Conservation (phyloP, 2,888 invertebrate species). For the Rugalucina vietnamica region DNA sequence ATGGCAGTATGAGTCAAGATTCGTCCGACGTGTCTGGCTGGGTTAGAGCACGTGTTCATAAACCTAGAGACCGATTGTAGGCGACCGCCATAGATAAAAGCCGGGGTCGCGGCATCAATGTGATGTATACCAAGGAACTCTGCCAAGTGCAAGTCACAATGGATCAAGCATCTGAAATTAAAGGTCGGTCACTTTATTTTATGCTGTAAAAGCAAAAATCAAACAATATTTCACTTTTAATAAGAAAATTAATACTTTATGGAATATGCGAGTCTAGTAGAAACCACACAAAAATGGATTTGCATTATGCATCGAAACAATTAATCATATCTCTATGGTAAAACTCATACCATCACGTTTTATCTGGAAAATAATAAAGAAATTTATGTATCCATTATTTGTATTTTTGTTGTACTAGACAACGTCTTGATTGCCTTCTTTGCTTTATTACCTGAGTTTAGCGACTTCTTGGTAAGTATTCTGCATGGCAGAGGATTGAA, state of each 20-base stretch:
- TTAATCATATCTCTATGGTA: neutral
- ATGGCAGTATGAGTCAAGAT: conserved; percentile 57
- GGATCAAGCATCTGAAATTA: conserved; percentile 64
- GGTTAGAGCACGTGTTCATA: conserved; percentile 20
- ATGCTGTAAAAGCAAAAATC: too few relatives aligned
- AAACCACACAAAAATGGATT: too few relatives aligned
- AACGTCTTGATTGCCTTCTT: too few relatives aligned
- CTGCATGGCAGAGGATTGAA: conserved; percentile 60
- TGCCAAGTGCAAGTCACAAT: conserved; percentile 61
- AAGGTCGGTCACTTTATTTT: too few relatives aligned
- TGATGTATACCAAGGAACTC: conserved; percentile 74
- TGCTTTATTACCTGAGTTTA: conserved; percentile 75
- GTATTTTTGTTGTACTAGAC: too few relatives aligned
- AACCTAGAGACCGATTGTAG: conserved; percentile 61
- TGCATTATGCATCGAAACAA: too few relatives aligned
- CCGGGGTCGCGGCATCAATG: conserved; percentile 60
- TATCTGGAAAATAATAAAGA: too few relatives aligned
- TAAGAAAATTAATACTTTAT: too few relatives aligned
- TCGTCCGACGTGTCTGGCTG: neutral
- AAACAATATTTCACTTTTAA: too few relatives aligned
- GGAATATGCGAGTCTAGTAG: too few relatives aligned
- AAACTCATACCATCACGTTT: too few relatives aligned
- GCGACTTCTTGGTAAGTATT: conserved; percentile 71
- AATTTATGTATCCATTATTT: too few relatives aligned
- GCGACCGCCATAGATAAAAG: conserved; percentile 68